A percentile compares a stretch with the other conserved stretches of the same genome.
phyloP scores from a whole-genome alignment of 2,797 vertebrate species.

The Chelonia mydas region DNA sequence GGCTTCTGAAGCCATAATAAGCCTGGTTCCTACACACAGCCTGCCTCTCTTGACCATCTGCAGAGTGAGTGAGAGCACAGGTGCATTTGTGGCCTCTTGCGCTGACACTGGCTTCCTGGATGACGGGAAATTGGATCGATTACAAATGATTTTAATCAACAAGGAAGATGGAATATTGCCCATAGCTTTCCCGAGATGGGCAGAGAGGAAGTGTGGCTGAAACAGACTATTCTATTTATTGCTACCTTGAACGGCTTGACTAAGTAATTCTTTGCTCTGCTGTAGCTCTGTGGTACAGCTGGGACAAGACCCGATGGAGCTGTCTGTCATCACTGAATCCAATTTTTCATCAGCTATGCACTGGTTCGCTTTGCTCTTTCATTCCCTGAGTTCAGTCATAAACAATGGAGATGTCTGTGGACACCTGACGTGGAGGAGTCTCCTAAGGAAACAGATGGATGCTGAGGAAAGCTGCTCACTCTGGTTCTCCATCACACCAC shows the following conservation, averaged over 20 bases:
- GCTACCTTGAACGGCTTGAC: rapidly evolving
- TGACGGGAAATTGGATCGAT: slow-evolving; percentile 1
- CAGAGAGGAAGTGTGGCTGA: slow-evolving; percentile 16
- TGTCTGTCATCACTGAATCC: not conserved
- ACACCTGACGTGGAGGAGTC: not conserved
- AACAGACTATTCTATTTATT: not conserved
- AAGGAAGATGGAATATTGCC: slow-evolving; percentile 55
- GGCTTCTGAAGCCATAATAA: slow-evolving; percentile 29
- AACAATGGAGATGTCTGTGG: not conserved
- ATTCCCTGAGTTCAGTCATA: not conserved
- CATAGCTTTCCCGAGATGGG: slow-evolving; percentile 1
- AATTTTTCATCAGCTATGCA: not conserved
- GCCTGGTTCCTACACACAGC: not conserved
- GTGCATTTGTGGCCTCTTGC: slow-evolving; percentile 30
- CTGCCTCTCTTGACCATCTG: slow-evolving; percentile 9
- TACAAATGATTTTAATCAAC: not conserved
- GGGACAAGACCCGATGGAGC: not conserved
- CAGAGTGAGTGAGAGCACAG: slow-evolving; percentile 44
- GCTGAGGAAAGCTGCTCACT: rapidly evolving
- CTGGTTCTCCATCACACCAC: rapidly evolving
- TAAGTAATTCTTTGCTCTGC: not conserved
- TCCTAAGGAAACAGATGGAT: not conserved
- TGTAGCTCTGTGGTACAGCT: not conserved
- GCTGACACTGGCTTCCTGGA: slow-evolving; percentile 2
- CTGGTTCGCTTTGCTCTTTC: not conserved